Conservation (phyloP, 2,888 invertebrate genomes). For the Drosophila robusta region DNA sequence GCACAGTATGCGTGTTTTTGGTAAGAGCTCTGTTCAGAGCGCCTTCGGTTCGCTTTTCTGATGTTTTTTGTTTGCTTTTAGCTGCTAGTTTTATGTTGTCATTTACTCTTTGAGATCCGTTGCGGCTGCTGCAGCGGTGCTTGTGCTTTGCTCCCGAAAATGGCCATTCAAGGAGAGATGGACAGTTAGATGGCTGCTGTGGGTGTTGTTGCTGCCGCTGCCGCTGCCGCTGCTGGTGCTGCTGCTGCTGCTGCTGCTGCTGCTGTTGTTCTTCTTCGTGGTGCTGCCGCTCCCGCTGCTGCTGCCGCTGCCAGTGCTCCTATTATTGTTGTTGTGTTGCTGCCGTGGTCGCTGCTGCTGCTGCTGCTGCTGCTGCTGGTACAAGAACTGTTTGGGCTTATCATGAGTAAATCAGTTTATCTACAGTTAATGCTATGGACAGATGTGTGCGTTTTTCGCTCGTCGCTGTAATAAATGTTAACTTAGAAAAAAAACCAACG, state of each 20-base stretch:
- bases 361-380: conserved; percentile 49
- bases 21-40: conserved; percentile 18
- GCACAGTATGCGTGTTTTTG: conserved; percentile 2
- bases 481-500: conserved; percentile 11
- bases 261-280: conserved; percentile 33
- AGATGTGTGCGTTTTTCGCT: conserved; percentile 48
- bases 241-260: conserved; percentile 29
- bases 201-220: conserved; percentile 31
- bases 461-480: conserved; percentile 17
- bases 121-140: conserved; percentile 37
- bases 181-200: conserved; percentile 64
- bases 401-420: conserved; percentile 74
- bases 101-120: conserved; percentile 52
- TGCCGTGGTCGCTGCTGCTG: conserved; percentile 22
- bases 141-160: conserved; percentile 49
- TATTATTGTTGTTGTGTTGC: conserved; percentile 40
- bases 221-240: conserved; percentile 19
- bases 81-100: conserved; percentile 22
- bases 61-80: background rate
- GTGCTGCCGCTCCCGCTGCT: conserved; percentile 32
- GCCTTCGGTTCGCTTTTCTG: background rate
- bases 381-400: conserved; percentile 71
- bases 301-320: too few species aligned
- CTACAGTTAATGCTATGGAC: conserved; percentile 58
- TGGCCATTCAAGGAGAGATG: conserved; percentile 64